Conservation (phyloP, 37 sponge, comb jelly and placozoan genomes). For the Hexactinellida sp. region DNA sequence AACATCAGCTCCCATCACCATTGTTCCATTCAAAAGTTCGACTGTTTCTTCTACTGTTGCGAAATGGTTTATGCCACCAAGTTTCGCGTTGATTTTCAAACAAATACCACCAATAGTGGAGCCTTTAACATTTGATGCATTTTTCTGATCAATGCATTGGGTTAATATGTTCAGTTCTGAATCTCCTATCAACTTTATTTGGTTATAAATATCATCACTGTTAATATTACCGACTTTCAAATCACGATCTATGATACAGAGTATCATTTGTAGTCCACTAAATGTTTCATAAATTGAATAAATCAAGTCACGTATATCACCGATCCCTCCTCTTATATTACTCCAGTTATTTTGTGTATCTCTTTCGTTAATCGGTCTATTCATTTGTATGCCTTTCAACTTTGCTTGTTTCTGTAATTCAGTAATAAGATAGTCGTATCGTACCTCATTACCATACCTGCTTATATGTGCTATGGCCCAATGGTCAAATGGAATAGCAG, state of each 20-base stretch:
- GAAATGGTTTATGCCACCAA: slow-evolving; percentile 57
- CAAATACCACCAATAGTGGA: slow-evolving; percentile 44
- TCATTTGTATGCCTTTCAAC: not conserved
- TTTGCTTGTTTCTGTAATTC: not conserved
- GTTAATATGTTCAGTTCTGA: not conserved
- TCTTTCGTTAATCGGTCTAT: not conserved
- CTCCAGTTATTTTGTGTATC: not conserved
- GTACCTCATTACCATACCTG: not conserved
- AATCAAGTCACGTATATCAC: not conserved
- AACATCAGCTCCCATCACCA: slow-evolving; percentile 66
- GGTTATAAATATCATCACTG: slow-evolving; percentile 25
- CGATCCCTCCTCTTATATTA: not conserved
- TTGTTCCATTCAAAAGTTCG: not conserved
- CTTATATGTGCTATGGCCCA: not conserved
- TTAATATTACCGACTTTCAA: slow-evolving; percentile 41
- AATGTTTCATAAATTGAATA: not conserved
- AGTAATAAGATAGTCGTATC: not conserved
- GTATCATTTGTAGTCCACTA: not conserved
- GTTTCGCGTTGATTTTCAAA: slow-evolving; percentile 56
- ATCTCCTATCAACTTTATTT: slow-evolving; percentile 40
- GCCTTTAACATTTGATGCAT: slow-evolving; percentile 25
- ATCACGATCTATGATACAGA: slow-evolving; percentile 14
- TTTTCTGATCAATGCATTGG: slow-evolving; percentile 23
- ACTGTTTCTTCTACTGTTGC: not conserved
- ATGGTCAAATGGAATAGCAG: not conserved